A percentile compares a stretch with the other conserved stretches of the same genome.
Evolutionary conservation across 2,113 vertebrate species (phyloP).

Genomic region (Phodopus roborovskii): DNA sequence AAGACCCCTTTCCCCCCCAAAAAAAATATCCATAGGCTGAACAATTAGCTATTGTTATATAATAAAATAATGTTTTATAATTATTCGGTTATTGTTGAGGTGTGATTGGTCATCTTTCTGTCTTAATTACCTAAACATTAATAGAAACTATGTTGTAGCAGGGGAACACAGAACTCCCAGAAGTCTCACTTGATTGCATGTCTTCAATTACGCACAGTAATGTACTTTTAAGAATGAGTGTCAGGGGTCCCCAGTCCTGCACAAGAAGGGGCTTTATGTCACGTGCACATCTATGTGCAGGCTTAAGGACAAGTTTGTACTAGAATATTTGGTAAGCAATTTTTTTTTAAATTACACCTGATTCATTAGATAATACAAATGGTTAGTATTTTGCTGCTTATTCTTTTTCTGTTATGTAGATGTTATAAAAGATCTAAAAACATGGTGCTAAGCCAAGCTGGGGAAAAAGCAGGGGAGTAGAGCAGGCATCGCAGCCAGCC

Average conservation of each 20-base stretch:
- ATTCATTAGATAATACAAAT: background rate
- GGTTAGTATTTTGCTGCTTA: background rate
- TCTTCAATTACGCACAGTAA: background rate
- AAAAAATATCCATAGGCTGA: background rate
- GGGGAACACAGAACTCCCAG: background rate
- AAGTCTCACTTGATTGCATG: background rate
- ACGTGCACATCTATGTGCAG: background rate
- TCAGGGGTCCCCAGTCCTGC: background rate
- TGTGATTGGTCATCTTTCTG: background rate
- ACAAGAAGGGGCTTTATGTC: background rate
- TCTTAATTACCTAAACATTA: background rate
- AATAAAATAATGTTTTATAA: slow-evolving; percentile 18
- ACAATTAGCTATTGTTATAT: slow-evolving; percentile 32
- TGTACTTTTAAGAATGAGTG: background rate
- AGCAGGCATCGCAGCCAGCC: background rate
- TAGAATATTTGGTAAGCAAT: slow-evolving; percentile 3
- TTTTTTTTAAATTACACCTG: background rate
- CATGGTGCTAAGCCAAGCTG: background rate
- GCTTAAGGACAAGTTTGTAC: background rate
- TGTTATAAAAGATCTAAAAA: background rate
- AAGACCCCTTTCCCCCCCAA: background rate
- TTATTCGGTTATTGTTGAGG: slow-evolving; percentile 33
- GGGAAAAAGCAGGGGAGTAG: background rate
- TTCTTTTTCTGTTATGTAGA: slow-evolving; percentile 20
- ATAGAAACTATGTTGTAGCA: background rate